Percentiles rank a stretch among this genome's conserved stretches.
phyloP scores from a whole-genome alignment of 2,113 vertebrate genomes.

The Empidonax traillii region DNA sequence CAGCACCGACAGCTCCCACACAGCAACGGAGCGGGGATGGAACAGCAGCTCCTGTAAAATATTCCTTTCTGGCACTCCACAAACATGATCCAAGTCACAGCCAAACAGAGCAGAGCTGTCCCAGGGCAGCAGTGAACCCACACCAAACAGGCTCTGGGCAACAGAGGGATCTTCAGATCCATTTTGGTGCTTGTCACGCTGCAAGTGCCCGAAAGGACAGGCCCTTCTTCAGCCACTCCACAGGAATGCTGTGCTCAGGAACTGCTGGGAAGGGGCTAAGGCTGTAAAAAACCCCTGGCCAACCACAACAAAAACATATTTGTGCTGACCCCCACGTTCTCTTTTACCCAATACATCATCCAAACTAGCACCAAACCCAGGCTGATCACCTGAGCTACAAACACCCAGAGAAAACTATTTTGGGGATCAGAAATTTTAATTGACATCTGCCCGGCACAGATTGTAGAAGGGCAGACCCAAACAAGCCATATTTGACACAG shows the following conservation, averaged over 20 bases:
- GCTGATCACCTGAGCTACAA: background rate
- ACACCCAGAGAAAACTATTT: background rate
- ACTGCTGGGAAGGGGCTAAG: background rate
- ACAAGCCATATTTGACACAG: conserved; percentile 57
- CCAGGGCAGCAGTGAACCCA: background rate
- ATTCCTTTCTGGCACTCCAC: conserved; percentile 11
- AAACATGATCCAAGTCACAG: background rate
- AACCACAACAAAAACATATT: background rate
- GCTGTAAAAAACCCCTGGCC: background rate
- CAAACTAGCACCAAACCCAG: background rate
- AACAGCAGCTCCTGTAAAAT: background rate
- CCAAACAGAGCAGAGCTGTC: background rate
- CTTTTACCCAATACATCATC: background rate
- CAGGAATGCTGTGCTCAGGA: background rate
- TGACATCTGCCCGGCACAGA: background rate
- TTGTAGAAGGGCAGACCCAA: background rate
- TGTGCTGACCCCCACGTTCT: background rate
- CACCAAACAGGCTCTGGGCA: background rate
- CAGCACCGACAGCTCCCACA: background rate
- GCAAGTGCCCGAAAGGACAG: background rate
- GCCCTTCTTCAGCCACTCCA: background rate
- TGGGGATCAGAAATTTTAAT: background rate
- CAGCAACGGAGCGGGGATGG: background rate
- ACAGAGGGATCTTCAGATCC: background rate
- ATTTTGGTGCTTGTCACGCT: background rate